Base-by-base conservation (phyloP, 2,113 vertebrate species). In the Myiozetetes cayanensis region DNA sequence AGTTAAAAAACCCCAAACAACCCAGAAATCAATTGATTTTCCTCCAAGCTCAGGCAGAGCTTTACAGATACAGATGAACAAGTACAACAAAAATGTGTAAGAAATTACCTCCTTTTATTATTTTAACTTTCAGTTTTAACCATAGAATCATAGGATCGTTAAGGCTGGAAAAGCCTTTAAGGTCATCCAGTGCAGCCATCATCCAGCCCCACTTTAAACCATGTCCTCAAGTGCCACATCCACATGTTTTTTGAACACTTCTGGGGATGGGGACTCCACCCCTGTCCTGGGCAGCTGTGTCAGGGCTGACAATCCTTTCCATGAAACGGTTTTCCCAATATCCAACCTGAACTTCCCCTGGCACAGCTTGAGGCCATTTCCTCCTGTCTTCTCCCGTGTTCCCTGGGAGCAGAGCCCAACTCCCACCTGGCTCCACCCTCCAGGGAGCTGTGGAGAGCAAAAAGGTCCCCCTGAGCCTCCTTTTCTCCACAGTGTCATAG, bases 331-430 rank as follows among this genome's bases (percentile, higher is more conserved):
- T 25, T 4, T 2, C 31, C 31, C 0, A 4, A 23, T 19, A 15
- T 27, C 27, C 63, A 8, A 6, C 11, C 55, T 14, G 3, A 27
- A 5, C 6, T 14, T 43, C 8, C 39, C 7, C 39, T 44, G 43
- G 30, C 31, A 12, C 58, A 56, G 0, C 24, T 4, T 25, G 41
- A 4, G 56, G 41, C 33, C 0, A 0, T 62, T 78, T 30, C 63
- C 39, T 66, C 33, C 39, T 4, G 33, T 75, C 39, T 53, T 75
- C 28, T 46, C 46, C 68, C 70, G 35, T 67, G 44, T n/a, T 37
- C 52, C 30, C 31, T 53, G 50, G 4, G 10, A 68, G 37, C 73
- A 87, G 18, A 68, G 9, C 37, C 63, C 0, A 2, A 18, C 5
- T 6, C 28, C 18, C 20, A 52, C 31, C 31, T 33, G 7, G 24